Percentiles rank a stretch among this genome's conserved stretches.
phyloP scores from a whole-genome alignment of 2,888 invertebrate species.

The Asteroscopus sphinx region DNA sequence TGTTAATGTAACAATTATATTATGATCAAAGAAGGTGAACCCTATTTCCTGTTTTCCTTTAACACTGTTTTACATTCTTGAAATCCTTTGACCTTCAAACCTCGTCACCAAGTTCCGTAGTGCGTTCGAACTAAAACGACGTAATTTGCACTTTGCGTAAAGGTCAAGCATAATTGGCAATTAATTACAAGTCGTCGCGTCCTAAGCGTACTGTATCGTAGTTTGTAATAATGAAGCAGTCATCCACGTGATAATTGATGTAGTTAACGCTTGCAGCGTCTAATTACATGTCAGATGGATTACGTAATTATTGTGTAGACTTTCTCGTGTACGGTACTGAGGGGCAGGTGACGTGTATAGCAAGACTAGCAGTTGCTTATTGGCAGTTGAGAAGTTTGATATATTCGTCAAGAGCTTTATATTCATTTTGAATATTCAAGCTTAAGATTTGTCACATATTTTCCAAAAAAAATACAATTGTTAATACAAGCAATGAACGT shows the following conservation, averaged over 20 bases:
- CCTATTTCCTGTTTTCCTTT: no score
- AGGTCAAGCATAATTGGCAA: conserved; percentile 73
- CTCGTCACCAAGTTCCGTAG: conserved; percentile 14
- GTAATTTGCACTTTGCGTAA: conserved; percentile 57
- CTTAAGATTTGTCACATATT: no score
- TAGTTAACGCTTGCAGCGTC: conserved; percentile 59
- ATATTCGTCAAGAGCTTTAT: no score
- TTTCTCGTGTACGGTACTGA: conserved; percentile 29
- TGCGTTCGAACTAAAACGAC: conserved; percentile 25
- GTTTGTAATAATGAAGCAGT: conserved; percentile 72
- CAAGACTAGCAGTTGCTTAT: conserved; percentile 7
- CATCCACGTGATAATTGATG: conserved; percentile 63
- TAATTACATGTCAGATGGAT: conserved; percentile 57
- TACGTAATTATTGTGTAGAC: conserved; percentile 51
- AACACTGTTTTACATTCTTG: neutral
- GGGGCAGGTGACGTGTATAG: neutral
- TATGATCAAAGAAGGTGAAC: no score
- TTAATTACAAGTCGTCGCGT: conserved; percentile 71
- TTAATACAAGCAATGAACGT: no score
- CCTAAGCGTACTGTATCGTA: conserved; percentile 55
- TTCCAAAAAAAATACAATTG: no score
- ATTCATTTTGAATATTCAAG: no score
- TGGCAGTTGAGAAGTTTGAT: conserved; percentile 14
- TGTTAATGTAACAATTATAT: no score
- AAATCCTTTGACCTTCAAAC: conserved; percentile 2